Evolutionary conservation across 2,797 vertebrate species (phyloP), one percentile per base, ranked within the genome.

Genomic region (Enteromius radiatus): DNA sequence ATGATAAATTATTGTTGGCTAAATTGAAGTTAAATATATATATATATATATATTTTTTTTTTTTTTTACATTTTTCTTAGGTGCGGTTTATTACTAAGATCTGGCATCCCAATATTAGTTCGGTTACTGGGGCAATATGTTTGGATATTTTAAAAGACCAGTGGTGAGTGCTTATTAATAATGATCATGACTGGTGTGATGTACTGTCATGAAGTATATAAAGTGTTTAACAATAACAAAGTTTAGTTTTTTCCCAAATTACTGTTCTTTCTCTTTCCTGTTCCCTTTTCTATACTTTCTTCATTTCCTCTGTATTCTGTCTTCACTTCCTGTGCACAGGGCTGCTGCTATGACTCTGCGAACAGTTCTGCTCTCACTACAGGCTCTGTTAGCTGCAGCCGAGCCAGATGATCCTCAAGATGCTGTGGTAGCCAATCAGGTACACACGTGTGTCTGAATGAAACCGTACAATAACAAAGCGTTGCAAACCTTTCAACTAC

Each of bases 101-200:
- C 94, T 99, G 98, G 98, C 98, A 99, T 93, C 98, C 98, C 91
- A 99, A 99, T 92, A 99, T 99, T 94, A 99, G 98, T 94, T 99
- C 98, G 78, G 98, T 99, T 91, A 99, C 98, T 17, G 98, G 98
- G 87, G 98, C 98, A 54, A 99, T 99, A 94, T 99, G 98, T 94
- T 94, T 99, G 96, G 98, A 99, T 92, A 99, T 99, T 92, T 95
- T 99, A 93, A 99, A 99, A 96, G 98, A 99, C 93, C 98, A 99
- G 89, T 99, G 98, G 98, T 99, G 95, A 97, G 96, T 91, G 28
- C 63, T 43, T 78, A 56, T n/a, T 33, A 21, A 15, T 21, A 31
- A 28, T 14, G 3, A 45, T 9, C 21, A n/a, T 17, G 21, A 65
- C 3, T n/a, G 5, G 43, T 49, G 15, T 52, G 5, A 26, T 61